These are phyloP conservation scores for Nesidiocoris tenuis DNA, from an alignment of 2,888 invertebrate species.

Conservation along the genomic window DNA sequence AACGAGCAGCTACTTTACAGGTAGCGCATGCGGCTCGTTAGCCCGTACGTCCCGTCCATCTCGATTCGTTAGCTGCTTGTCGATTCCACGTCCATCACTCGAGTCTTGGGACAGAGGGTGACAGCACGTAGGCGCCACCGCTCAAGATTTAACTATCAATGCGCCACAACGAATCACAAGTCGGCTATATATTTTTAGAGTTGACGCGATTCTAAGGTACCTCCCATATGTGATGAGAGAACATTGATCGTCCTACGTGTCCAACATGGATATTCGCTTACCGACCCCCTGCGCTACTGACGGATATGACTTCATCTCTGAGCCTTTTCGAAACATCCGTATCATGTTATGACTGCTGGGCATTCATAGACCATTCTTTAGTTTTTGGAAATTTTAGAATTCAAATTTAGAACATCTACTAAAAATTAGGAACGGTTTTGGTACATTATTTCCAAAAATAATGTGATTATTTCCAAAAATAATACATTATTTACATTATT, in stretches of 20 bases:
- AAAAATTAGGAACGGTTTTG: no score
- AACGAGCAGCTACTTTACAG: slow-evolving; percentile 8
- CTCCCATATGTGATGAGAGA: neutral
- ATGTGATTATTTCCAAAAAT: no score
- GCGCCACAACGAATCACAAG: slow-evolving; percentile 16
- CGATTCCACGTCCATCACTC: neutral
- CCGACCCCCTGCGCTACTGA: neutral
- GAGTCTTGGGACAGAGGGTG: slow-evolving; percentile 5
- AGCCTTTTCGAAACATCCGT: no score
- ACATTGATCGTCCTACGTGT: neutral
- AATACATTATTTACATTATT: no score
- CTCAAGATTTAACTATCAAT: slow-evolving; percentile 33
- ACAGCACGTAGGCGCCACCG: slow-evolving; percentile 26
- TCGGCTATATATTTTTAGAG: slow-evolving; percentile 26
- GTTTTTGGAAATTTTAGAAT: no score
- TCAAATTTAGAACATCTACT: no score
- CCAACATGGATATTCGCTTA: neutral
- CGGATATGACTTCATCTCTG: neutral
- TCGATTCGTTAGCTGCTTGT: neutral
- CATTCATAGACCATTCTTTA: no score
- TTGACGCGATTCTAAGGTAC: slow-evolving; percentile 9
- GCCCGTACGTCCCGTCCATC: neutral
- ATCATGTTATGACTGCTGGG: no score
- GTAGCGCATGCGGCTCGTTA: slow-evolving; percentile 31
- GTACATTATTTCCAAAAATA: no score